Evolutionary conservation across 2,888 invertebrate species (phyloP).

Genomic region (Mythimna lalbum): DNA sequence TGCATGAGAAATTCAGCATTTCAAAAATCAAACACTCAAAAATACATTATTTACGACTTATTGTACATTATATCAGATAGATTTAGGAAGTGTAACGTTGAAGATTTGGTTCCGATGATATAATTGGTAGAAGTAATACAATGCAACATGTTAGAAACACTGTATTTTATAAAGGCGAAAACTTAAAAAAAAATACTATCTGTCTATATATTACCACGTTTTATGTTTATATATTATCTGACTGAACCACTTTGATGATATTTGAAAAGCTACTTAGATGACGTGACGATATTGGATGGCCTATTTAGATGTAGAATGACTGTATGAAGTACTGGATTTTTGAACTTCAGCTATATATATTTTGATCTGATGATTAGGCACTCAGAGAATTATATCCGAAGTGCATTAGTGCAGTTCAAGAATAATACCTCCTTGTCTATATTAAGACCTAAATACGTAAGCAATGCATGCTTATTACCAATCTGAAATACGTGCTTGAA

Average conservation of each 20-base stretch:
- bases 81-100: too few species aligned
- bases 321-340: not conserved
- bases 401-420: constrained; percentile 46
- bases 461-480: constrained; percentile 34
- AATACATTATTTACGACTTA: not conserved
- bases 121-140: too few species aligned
- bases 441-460: constrained; percentile 53
- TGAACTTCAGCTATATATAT: not conserved
- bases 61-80: too few species aligned
- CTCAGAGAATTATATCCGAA: constrained; percentile 35
- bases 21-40: not conserved
- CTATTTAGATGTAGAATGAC: not conserved
- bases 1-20: not conserved
- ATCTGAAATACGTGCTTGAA: constrained; percentile 2
- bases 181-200: not conserved
- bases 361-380: constrained; percentile 6
- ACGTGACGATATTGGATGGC: not conserved
- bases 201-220: too few species aligned
- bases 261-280: not conserved
- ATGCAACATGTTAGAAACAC: too few species aligned
- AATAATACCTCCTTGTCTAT: constrained; percentile 44
- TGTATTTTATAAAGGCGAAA: not conserved
- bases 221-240: too few species aligned
- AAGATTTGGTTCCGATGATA: too few species aligned
- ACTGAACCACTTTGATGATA: too few species aligned